phyloP scores from a whole-genome alignment of 2,888 invertebrate species.

The Dolomedes plantarius region DNA sequence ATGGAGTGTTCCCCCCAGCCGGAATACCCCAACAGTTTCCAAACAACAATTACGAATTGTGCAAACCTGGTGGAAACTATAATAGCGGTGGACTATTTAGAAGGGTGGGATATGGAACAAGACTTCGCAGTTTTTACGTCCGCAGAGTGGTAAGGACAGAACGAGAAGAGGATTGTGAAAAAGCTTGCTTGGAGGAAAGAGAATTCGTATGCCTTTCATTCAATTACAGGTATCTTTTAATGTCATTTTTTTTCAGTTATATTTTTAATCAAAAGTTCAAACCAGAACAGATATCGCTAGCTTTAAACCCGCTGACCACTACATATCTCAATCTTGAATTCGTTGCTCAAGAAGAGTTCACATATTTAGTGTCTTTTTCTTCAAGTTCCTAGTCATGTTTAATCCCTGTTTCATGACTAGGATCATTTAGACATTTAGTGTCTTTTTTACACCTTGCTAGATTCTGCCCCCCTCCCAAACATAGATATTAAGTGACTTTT shows the following conservation, averaged over 20 bases:
- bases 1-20: slow-evolving; percentile 60
- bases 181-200: slow-evolving; percentile 87
- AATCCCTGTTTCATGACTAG: too few species aligned
- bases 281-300: too few species aligned
- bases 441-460: too few species aligned
- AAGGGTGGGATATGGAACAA: slow-evolving; percentile 73
- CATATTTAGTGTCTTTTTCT: too few species aligned
- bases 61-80: slow-evolving; percentile 45
- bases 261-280: background rate
- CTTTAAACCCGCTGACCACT: too few species aligned
- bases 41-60: slow-evolving; percentile 47
- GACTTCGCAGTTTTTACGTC: slow-evolving; percentile 73
- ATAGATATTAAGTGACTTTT: too few species aligned
- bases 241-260: too few species aligned
- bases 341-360: too few species aligned
- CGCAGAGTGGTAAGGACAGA: slow-evolving; percentile 73
- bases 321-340: too few species aligned
- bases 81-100: slow-evolving; percentile 55
- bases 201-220: slow-evolving; percentile 91
- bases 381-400: too few species aligned
- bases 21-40: slow-evolving; percentile 58
- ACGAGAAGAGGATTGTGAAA: slow-evolving; percentile 85
- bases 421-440: too few species aligned
- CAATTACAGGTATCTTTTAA: slow-evolving; percentile 85
- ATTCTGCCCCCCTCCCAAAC: too few species aligned